Percentiles rank a stretch among this genome's conserved stretches.
Evolutionary conservation across 2,113 vertebrate species (phyloP).

Genomic region (Osmerus eperlanus): DNA sequence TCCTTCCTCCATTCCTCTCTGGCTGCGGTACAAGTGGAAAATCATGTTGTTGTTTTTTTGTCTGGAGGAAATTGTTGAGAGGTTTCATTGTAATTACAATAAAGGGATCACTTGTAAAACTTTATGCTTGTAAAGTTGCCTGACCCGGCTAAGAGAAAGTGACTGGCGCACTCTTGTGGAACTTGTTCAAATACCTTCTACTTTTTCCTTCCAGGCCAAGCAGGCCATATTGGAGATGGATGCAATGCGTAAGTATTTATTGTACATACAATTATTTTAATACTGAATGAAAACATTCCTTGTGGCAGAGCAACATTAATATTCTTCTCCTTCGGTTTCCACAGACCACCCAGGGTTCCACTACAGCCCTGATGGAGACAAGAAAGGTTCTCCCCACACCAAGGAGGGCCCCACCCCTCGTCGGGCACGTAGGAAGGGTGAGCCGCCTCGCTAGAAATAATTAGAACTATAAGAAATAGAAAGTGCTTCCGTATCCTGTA

Average conservation of each 20-base stretch:
- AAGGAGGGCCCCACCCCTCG: slow-evolving; percentile 80
- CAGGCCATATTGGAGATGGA: slow-evolving; percentile 99
- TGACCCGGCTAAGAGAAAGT: slow-evolving; percentile 5
- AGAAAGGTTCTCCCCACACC: slow-evolving; percentile 65
- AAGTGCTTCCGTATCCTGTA: not conserved
- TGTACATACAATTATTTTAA: not conserved
- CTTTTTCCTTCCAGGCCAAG: slow-evolving; percentile 83
- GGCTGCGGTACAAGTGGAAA: slow-evolving; percentile 13
- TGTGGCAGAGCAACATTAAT: not conserved
- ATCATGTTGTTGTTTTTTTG: not conserved
- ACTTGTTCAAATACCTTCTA: not conserved
- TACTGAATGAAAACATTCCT: not conserved
- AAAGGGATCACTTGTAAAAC: slow-evolving; percentile 9
- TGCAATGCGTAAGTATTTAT: slow-evolving; percentile 84
- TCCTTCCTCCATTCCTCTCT: not conserved
- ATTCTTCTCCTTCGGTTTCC: not conserved
- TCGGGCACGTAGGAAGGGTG: slow-evolving; percentile 90
- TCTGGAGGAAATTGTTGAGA: not conserved
- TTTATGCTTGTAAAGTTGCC: not conserved
- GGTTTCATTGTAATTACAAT: slow-evolving; percentile 1
- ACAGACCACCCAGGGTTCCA: slow-evolving; percentile 92
- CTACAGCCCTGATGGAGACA: slow-evolving; percentile 80
- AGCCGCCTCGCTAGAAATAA: slow-evolving; percentile 13
- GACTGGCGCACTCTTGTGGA: slow-evolving; percentile 68
- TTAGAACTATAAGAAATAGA: not conserved